Conservation (phyloP, 1,140 invertebrate species). For the Argopecten irradians region DNA sequence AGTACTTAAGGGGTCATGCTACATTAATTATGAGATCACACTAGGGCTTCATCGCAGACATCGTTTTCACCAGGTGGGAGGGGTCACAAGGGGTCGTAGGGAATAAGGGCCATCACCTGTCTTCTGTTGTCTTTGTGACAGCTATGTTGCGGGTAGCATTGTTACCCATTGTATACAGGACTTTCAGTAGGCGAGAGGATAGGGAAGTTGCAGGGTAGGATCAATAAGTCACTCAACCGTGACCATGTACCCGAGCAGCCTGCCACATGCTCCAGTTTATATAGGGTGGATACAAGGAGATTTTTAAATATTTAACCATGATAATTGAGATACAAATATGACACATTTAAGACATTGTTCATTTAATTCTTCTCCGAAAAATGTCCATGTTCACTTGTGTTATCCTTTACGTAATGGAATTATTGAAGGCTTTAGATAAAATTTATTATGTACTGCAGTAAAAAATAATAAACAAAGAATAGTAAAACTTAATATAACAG, state of each 20-base stretch:
- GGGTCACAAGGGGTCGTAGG: not conserved
- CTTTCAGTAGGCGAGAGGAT: not conserved
- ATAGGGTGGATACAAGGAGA: not conserved
- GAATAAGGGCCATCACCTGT: not conserved
- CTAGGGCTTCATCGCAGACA: not conserved
- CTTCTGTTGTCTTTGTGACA: not conserved
- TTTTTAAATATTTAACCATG: not conserved
- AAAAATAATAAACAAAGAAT: not conserved
- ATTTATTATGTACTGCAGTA: not conserved
- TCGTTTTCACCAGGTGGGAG: not conserved
- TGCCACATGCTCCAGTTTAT: not conserved
- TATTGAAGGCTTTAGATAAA: not conserved
- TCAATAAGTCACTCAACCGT: not conserved
- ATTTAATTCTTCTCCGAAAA: no score
- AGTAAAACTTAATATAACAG: not conserved
- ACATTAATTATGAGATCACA: not conserved
- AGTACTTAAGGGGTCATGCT: not conserved
- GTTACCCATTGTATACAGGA: not conserved
- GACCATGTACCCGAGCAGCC: not conserved
- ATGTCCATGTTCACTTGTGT: no score
- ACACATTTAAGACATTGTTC: not conserved
- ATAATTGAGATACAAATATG: not conserved
- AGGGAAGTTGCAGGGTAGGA: not conserved
- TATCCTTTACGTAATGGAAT: not conserved
- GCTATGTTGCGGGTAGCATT: constrained; percentile 6